phyloP scores from a whole-genome alignment of 2,797 vertebrate genomes.

The Taeniopygia guttata region DNA sequence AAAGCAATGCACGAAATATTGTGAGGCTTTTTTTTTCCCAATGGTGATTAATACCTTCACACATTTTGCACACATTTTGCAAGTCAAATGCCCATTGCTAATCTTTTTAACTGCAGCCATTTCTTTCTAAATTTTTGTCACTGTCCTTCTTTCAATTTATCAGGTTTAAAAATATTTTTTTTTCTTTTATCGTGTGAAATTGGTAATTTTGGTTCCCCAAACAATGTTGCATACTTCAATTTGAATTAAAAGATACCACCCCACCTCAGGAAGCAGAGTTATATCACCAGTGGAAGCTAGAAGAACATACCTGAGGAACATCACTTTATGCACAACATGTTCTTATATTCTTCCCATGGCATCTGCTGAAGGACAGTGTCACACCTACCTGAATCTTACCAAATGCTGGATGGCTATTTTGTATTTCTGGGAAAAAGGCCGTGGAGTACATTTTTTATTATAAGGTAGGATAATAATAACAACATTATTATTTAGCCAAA shows the following conservation, averaged over 20 bases:
- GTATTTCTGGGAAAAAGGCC: neutral
- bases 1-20: neutral
- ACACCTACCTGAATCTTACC: neutral
- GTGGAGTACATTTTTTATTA: neutral
- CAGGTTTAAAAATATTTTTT: neutral
- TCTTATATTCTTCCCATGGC: neutral
- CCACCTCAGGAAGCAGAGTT: neutral
- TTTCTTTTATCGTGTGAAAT: neutral
- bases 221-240: neutral
- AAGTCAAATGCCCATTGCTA: neutral
- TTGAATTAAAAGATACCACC: neutral
- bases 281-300: neutral
- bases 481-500: neutral
- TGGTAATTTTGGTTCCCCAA: neutral
- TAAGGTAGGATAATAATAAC: neutral
- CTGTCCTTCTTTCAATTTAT: neutral
- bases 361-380: neutral
- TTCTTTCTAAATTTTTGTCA: neutral
- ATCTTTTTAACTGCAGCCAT: neutral
- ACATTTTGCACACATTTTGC: neutral
- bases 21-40: neutral
- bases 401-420: neutral
- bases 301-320: neutral
- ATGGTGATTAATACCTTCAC: neutral
- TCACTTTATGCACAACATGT: rapidly evolving